Evolutionary conservation across 2,888 invertebrate species (phyloP).

Genomic region (Branchellion lobata): DNA sequence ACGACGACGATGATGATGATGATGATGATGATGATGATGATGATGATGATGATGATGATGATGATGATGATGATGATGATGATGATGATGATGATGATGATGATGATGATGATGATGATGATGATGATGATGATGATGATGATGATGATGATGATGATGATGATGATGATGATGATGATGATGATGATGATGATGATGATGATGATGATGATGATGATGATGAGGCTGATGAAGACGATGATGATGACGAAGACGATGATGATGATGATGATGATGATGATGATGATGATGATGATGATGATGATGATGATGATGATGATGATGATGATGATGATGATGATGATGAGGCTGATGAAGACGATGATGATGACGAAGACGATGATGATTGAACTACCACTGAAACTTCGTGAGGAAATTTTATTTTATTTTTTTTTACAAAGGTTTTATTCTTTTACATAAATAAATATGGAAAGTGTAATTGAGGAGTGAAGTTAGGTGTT

Average conservation of each 20-base stretch:
- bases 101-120: neutral
- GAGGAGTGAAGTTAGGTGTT: too few relatives aligned
- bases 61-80: slow-evolving; percentile 12
- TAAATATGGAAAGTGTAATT: too few relatives aligned
- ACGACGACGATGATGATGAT: too few relatives aligned
- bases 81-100: slow-evolving; percentile 25
- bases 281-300: slow-evolving; percentile 17
- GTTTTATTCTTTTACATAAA: too few relatives aligned
- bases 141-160: slow-evolving; percentile 1
- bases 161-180: neutral
- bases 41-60: slow-evolving; percentile 4
- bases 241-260: too few relatives aligned
- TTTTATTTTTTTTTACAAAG: too few relatives aligned
- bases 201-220: neutral
- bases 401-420: too few relatives aligned
- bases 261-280: neutral
- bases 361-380: too few relatives aligned
- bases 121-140: neutral
- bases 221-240: neutral
- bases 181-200: neutral
- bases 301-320: slow-evolving; percentile 22
- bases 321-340: neutral
- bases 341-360: neutral
- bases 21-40: too few relatives aligned
- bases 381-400: too few relatives aligned